These are phyloP conservation scores for Dynastes hyllus DNA, from an alignment of 2,888 invertebrate species.

Conservation along the genomic window DNA sequence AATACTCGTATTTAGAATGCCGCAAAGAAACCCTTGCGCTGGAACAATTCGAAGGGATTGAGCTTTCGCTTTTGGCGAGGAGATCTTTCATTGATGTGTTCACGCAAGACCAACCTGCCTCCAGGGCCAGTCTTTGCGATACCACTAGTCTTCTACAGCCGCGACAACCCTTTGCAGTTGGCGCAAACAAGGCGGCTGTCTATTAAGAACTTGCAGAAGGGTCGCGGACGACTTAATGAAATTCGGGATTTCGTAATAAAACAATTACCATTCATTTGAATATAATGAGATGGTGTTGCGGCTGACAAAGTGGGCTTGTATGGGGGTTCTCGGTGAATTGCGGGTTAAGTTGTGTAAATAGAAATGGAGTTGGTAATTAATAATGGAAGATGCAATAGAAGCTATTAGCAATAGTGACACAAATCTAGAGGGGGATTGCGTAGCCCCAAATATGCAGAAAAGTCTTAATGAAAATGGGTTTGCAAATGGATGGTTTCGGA, in stretches of 20 bases:
- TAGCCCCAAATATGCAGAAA: too few relatives aligned
- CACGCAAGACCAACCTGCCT: conserved; percentile 34
- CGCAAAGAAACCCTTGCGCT: neutral
- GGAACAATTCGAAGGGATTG: conserved; percentile 3
- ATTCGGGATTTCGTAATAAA: conserved; percentile 40
- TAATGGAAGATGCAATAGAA: too few relatives aligned
- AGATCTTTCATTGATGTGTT: conserved; percentile 44
- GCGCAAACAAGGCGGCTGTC: conserved; percentile 21
- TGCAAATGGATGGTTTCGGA: too few relatives aligned
- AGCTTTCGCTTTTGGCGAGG: conserved; percentile 13
- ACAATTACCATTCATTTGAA: conserved; percentile 3
- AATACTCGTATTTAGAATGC: neutral
- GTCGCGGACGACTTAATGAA: conserved; percentile 31
- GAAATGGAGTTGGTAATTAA: neutral
- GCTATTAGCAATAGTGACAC: too few relatives aligned
- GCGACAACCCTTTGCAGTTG: conserved; percentile 31
- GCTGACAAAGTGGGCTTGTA: conserved; percentile 1
- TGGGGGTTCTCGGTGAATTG: neutral
- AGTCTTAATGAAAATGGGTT: too few relatives aligned
- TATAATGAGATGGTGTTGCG: conserved; percentile 9
- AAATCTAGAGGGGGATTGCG: too few relatives aligned
- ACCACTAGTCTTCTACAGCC: conserved; percentile 2
- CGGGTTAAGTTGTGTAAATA: conserved; percentile 4
- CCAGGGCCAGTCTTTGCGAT: conserved; percentile 29
- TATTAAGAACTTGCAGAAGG: conserved; percentile 37